Evolutionary conservation across 2,888 invertebrate genomes (phyloP).

Genomic region (Eristalis arbustorum): DNA sequence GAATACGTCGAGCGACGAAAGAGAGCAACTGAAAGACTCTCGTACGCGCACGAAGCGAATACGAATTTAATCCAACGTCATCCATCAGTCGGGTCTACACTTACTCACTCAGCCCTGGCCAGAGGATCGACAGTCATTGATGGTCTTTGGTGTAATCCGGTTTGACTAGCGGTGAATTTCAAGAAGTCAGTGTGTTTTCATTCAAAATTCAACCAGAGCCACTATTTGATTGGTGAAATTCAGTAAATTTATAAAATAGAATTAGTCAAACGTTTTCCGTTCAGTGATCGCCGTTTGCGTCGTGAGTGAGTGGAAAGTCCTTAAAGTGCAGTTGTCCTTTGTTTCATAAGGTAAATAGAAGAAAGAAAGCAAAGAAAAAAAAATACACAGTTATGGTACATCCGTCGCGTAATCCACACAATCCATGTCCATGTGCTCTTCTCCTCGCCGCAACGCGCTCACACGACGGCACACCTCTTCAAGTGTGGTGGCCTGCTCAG

Average conservation of each 20-base stretch:
- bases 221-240: neutral
- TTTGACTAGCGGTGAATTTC: conserved; percentile 19
- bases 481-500: neutral
- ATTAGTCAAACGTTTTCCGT: neutral
- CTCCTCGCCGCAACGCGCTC: neutral
- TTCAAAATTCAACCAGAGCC: neutral
- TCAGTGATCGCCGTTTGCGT: neutral
- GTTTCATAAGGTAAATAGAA: conserved; percentile 29
- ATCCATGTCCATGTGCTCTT: neutral
- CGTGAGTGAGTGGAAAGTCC: conserved; percentile 38
- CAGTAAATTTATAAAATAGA: neutral
- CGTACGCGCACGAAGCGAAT: neutral
- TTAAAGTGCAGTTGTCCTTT: conserved; percentile 29
- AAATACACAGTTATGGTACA: neutral
- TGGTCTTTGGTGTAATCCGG: conserved; percentile 54
- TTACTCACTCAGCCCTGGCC: conserved; percentile 35
- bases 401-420: conserved; percentile 22
- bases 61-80: neutral
- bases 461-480: neutral
- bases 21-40: conserved; percentile 7
- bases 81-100: conserved; percentile 19
- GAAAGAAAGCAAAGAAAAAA: too few species aligned
- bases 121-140: conserved; percentile 57
- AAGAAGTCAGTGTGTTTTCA: neutral
- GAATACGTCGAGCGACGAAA: conserved; percentile 1